phyloP scores from a whole-genome alignment of 2,113 vertebrate genomes.

The Leptodactylus fuscus region DNA sequence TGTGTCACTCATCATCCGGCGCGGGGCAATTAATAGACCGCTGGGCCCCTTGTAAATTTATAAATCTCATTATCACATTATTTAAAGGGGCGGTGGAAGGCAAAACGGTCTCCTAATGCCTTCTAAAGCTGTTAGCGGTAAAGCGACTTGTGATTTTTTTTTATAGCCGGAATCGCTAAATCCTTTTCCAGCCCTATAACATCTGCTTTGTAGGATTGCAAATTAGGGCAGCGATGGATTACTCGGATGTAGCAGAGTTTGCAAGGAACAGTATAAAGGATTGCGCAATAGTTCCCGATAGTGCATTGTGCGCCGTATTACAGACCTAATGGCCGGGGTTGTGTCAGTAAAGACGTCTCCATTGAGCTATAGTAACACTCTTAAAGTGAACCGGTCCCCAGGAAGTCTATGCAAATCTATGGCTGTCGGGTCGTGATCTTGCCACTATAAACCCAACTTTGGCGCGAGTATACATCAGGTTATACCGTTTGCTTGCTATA shows the following conservation, averaged over 20 bases:
- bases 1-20: not conserved
- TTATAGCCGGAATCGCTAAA: slow-evolving; percentile 2
- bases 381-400: too few relatives aligned
- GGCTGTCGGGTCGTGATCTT: too few relatives aligned
- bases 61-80: slow-evolving; percentile 26
- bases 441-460: too few relatives aligned
- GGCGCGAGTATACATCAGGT: too few relatives aligned
- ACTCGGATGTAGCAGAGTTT: not conserved
- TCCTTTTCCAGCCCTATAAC: slow-evolving; percentile 2
- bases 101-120: not conserved
- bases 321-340: not conserved
- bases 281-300: not conserved
- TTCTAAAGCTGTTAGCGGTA: not conserved
- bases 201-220: slow-evolving; percentile 6
- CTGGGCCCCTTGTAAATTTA: slow-evolving; percentile 18
- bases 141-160: not conserved
- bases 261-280: too few relatives aligned
- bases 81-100: not conserved
- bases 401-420: not conserved
- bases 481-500: too few relatives aligned
- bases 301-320: not conserved
- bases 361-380: too few relatives aligned
- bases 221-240: not conserved
- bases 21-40: not conserved
- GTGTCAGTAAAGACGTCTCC: not conserved